A percentile compares a stretch with the other conserved stretches of the same genome.
phyloP scores from a whole-genome alignment of 2,797 vertebrate genomes.

The Vireo griseus region DNA sequence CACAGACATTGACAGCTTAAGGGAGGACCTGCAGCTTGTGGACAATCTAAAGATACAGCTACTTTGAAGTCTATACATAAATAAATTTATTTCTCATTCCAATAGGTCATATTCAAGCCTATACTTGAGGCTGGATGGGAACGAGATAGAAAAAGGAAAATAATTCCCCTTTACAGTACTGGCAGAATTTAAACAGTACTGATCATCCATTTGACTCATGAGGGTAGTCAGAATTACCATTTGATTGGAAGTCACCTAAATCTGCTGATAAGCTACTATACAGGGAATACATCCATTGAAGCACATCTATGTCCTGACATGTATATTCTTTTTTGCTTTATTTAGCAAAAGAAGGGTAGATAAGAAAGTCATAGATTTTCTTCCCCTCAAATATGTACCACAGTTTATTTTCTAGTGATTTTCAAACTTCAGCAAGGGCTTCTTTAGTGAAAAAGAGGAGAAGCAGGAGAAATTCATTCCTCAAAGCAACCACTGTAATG shows the following conservation, averaged over 20 bases:
- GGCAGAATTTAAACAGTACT: not conserved
- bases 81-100: not conserved
- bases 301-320: not conserved
- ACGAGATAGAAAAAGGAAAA: fast-evolving
- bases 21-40: not conserved
- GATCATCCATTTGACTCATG: not conserved
- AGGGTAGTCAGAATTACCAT: not conserved
- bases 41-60: not conserved
- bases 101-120: not conserved
- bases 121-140: not conserved
- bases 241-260: not conserved
- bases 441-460: not conserved
- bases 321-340: not conserved
- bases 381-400: fast-evolving
- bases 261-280: not conserved
- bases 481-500: not conserved
- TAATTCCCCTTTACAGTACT: not conserved
- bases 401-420: not conserved
- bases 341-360: not conserved
- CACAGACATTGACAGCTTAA: not conserved
- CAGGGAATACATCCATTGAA: not conserved
- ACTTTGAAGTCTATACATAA: not conserved
- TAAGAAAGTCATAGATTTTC: not conserved
- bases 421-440: not conserved
- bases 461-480: not conserved